phyloP scores from a whole-genome alignment of 2,113 vertebrate genomes.

The Pelusios castaneus region DNA sequence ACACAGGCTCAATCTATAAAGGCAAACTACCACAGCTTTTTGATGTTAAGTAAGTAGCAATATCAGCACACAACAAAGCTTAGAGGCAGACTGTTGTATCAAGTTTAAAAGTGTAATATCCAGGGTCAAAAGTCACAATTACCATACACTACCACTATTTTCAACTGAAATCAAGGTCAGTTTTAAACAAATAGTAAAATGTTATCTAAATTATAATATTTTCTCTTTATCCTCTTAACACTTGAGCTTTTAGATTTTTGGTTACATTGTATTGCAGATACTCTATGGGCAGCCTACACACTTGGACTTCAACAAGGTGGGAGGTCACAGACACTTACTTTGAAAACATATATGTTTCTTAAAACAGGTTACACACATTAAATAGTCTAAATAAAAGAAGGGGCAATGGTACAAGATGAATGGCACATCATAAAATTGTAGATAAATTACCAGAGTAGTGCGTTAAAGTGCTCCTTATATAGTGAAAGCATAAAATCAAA shows the following conservation, averaged over 20 bases:
- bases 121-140: conserved; percentile 71
- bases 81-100: conserved; percentile 73
- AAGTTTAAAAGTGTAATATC: conserved; percentile 79
- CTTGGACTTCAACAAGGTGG: conserved; percentile 57
- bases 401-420: conserved; percentile 41
- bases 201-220: conserved; percentile 7
- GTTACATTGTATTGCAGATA: conserved; percentile 31
- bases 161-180: conserved; percentile 45
- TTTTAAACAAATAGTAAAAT: conserved; percentile 42
- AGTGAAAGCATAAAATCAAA: conserved; percentile 38
- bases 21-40: conserved; percentile 78
- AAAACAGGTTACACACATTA: conserved; percentile 61
- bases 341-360: conserved; percentile 76
- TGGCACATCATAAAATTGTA: conserved; percentile 57
- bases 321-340: conserved; percentile 71
- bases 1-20: conserved; percentile 79
- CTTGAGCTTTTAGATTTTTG: background rate
- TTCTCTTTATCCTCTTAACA: conserved; percentile 3
- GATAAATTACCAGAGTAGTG: conserved; percentile 64
- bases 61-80: conserved; percentile 79
- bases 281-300: conserved; percentile 8
- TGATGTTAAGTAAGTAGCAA: conserved; percentile 79
- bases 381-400: conserved; percentile 54
- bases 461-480: conserved; percentile 20
- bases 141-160: conserved; percentile 56